These are phyloP conservation scores for Apodemus agrarius DNA, from an alignment of 2,797 vertebrate species.

Conservation along the genomic window DNA sequence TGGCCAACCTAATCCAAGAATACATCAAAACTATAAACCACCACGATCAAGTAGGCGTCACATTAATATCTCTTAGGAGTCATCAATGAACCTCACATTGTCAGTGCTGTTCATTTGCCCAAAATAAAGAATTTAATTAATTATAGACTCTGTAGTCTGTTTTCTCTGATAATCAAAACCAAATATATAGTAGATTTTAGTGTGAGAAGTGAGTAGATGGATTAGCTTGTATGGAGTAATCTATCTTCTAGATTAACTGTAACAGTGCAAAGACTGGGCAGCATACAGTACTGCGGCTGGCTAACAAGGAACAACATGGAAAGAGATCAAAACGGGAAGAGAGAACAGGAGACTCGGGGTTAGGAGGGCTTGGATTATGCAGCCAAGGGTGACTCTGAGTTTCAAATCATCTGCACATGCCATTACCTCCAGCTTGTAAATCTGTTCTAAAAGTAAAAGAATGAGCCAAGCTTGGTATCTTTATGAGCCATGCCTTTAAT, in stretches of 20 bases:
- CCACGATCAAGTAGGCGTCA: no score
- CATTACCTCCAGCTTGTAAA: background rate
- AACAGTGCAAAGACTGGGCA: background rate
- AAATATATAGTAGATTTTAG: background rate
- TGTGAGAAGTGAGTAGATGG: background rate
- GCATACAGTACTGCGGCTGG: background rate
- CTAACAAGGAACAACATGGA: background rate
- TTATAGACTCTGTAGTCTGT: background rate
- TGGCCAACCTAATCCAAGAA: no score
- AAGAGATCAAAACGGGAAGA: background rate
- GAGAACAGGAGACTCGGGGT: background rate
- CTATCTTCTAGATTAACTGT: background rate
- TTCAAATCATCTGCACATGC: no score
- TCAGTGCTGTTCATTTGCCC: background rate
- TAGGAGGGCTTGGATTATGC: background rate
- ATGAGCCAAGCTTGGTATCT: background rate
- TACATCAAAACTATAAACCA: no score
- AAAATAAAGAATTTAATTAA: background rate
- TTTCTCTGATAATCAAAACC: conserved; percentile 39
- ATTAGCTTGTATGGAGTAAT: background rate
- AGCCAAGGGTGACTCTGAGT: background rate
- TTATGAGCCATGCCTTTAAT: no score
- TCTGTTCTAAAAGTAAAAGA: conserved; percentile 9
- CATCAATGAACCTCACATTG: background rate
- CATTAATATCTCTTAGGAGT: background rate